Evolutionary conservation across 2,113 vertebrate genomes (phyloP).

Genomic region (Psophia crepitans): DNA sequence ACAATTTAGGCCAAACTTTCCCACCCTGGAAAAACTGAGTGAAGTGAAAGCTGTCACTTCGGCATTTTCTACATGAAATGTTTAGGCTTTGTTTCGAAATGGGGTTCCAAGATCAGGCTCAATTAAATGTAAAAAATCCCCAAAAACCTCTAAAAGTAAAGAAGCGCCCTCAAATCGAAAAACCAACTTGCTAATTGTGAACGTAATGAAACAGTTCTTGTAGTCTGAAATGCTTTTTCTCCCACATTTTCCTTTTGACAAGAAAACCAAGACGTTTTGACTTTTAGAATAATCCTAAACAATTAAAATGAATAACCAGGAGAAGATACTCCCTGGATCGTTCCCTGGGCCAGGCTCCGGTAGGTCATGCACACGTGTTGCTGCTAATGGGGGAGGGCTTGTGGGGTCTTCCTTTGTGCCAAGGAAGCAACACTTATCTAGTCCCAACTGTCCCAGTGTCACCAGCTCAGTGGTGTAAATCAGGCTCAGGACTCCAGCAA

Average conservation of each 20-base stretch:
- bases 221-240: neutral
- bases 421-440: neutral
- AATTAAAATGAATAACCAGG: neutral
- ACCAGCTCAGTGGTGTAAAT: neutral
- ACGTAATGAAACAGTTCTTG: neutral
- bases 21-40: neutral
- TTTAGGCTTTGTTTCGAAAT: slow-evolving; percentile 1
- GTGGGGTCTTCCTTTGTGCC: neutral
- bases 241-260: neutral
- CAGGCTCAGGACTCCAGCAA: neutral
- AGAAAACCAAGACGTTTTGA: neutral
- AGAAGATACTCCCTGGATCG: neutral
- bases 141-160: neutral
- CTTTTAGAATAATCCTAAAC: neutral
- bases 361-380: neutral
- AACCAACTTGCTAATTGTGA: neutral
- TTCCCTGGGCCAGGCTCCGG: neutral
- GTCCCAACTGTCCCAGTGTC: neutral
- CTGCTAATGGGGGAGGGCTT: neutral
- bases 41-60: neutral
- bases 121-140: neutral
- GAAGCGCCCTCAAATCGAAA: neutral
- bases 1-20: neutral
- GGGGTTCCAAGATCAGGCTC: neutral
- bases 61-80: neutral